Evolutionary conservation across 2,113 vertebrate species (phyloP).

Genomic region (Entomyzon cyanotis): DNA sequence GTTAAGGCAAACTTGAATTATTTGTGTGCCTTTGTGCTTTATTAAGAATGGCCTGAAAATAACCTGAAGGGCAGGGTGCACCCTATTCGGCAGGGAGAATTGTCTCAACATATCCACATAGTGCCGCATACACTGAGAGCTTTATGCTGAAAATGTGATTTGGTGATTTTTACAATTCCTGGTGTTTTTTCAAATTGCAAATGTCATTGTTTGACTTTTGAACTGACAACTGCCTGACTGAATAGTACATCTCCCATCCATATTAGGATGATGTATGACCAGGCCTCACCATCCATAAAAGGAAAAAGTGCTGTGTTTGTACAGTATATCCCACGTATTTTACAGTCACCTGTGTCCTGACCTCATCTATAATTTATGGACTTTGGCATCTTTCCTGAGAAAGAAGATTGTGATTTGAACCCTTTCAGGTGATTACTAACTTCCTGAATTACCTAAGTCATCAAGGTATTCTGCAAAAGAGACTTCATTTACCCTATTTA

Average conservation of each 20-base stretch:
- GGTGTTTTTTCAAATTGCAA: not conserved
- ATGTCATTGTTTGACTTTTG: not conserved
- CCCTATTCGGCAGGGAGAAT: not conserved
- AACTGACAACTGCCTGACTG: not conserved
- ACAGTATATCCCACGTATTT: not conserved
- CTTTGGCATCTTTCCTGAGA: not conserved
- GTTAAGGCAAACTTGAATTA: not conserved
- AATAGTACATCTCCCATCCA: not conserved
- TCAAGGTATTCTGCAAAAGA: not conserved
- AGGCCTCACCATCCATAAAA: not conserved
- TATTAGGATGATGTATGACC: not conserved
- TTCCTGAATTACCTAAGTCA: not conserved
- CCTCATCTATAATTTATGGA: not conserved
- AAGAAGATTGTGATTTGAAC: not conserved
- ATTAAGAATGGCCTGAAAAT: not conserved
- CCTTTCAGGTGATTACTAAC: not conserved
- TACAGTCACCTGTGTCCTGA: not conserved
- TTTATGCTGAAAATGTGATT: not conserved
- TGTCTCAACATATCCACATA: not conserved
- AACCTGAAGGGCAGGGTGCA: not conserved
- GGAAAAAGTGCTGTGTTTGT: not conserved
- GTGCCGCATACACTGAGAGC: accelerated
- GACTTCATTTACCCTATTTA: not conserved
- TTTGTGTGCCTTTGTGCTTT: not conserved
- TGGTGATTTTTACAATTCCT: not conserved